These are phyloP conservation scores for Araneus ventricosus DNA, from an alignment of 1,140 invertebrate genomes.

Conservation along the genomic window DNA sequence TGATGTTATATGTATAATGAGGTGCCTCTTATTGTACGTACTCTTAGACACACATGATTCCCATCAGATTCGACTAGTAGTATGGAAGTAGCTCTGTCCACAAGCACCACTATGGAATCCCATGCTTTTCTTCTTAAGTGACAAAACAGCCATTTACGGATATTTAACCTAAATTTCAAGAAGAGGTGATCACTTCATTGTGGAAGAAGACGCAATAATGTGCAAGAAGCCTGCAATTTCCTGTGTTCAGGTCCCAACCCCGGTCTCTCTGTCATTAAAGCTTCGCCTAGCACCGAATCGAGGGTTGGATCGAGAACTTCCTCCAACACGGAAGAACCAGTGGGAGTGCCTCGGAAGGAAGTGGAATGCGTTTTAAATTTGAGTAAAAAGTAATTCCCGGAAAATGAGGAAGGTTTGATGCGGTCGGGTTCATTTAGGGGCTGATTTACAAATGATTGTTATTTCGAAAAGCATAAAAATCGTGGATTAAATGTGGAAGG, in stretches of 20 bases:
- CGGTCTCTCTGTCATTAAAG: neutral
- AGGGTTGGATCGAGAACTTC: neutral
- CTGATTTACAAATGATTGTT: neutral
- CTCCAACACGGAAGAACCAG: neutral
- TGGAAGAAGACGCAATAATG: neutral
- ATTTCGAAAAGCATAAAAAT: neutral
- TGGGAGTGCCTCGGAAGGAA: neutral
- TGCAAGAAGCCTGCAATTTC: neutral
- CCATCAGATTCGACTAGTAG: no score
- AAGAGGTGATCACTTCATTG: neutral
- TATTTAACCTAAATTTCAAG: neutral
- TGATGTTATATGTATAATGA: no score
- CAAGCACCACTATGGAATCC: no score
- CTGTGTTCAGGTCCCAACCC: neutral
- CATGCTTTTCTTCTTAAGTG: no score
- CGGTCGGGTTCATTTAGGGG: neutral
- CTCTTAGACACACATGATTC: no score
- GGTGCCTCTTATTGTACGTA: no score
- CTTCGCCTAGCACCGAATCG: neutral
- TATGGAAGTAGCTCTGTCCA: no score
- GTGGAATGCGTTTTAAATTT: neutral
- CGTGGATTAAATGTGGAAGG: neutral
- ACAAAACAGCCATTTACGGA: neutral
- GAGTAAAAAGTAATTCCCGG: neutral
- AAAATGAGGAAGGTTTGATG: neutral